phyloP scores from a whole-genome alignment of 2,888 invertebrate species.

The Chloromyia formosa region DNA sequence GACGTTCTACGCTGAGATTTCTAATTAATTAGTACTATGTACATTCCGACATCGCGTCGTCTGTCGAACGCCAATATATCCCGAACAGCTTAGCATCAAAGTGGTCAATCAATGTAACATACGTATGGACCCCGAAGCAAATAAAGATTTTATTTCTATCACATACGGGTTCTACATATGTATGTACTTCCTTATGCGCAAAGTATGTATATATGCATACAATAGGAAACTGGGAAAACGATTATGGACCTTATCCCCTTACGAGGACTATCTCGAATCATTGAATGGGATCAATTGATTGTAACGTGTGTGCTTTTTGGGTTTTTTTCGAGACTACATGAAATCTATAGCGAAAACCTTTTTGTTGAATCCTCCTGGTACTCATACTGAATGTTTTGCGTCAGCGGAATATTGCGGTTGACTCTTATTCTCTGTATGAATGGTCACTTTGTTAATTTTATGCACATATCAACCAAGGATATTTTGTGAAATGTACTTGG shows the following conservation, averaged over 20 bases:
- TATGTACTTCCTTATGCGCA: slow-evolving; percentile 30
- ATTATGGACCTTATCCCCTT: slow-evolving; percentile 47
- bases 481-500: not conserved
- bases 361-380: slow-evolving; percentile 11
- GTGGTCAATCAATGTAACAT: slow-evolving; percentile 9
- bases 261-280: slow-evolving; percentile 46
- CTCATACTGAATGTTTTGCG: not conserved
- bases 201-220: too few species aligned
- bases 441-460: slow-evolving; percentile 24
- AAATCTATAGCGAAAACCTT: slow-evolving; percentile 4
- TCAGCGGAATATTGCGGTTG: slow-evolving; percentile 13
- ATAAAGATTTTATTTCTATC: not conserved
- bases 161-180: not conserved
- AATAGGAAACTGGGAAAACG: slow-evolving; percentile 43
- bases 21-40: slow-evolving; percentile 28
- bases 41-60: not conserved
- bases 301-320: slow-evolving; percentile 35
- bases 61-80: not conserved
- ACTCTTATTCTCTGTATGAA: slow-evolving; percentile 7
- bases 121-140: not conserved
- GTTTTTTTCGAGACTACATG: slow-evolving; percentile 16
- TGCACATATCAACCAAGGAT: slow-evolving; percentile 11
- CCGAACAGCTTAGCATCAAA: not conserved
- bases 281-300: slow-evolving; percentile 49
- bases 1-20: not conserved